A percentile compares a stretch with the other conserved stretches of the same genome.
Evolutionary conservation across 2,888 invertebrate genomes (phyloP).

Genomic region (Nematopogon swammerdamellus): DNA sequence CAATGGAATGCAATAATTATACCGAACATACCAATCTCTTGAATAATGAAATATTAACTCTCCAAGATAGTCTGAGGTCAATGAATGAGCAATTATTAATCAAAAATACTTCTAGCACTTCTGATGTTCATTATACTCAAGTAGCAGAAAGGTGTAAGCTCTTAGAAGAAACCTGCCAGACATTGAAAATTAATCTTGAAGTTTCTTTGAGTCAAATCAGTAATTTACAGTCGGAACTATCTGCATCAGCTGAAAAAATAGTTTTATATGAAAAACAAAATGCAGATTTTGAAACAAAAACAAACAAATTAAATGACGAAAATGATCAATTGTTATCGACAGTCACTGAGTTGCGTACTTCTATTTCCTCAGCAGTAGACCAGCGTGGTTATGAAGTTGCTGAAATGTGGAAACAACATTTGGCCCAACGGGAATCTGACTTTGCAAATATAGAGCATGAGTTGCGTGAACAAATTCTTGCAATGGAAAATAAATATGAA

Average conservation of each 20-base stretch:
- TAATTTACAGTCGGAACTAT: conserved; percentile 23
- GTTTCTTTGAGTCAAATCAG: conserved; percentile 37
- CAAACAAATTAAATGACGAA: conserved; percentile 36
- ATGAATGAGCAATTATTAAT: not conserved
- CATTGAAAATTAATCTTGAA: conserved; percentile 25
- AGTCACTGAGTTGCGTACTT: conserved; percentile 41
- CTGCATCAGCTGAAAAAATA: conserved; percentile 17
- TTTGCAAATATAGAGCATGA: conserved; percentile 51
- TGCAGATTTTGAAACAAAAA: conserved; percentile 26
- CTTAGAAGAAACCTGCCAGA: conserved; percentile 26
- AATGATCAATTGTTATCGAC: conserved; percentile 42
- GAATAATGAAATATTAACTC: not conserved
- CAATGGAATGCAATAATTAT: not conserved
- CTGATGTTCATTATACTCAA: conserved; percentile 8
- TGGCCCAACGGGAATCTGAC: conserved; percentile 61
- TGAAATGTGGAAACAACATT: conserved; percentile 66
- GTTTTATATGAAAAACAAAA: conserved; percentile 23
- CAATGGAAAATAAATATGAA: conserved; percentile 46
- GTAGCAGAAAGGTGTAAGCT: conserved; percentile 19
- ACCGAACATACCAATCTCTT: not conserved
- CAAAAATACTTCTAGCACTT: not conserved
- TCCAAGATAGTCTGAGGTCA: not conserved
- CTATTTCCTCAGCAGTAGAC: conserved; percentile 55
- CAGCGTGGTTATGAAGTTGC: conserved; percentile 67
- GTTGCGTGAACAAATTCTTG: conserved; percentile 47